Conservation (phyloP, 2,888 invertebrate species). For the Diplazon laetatorius region DNA sequence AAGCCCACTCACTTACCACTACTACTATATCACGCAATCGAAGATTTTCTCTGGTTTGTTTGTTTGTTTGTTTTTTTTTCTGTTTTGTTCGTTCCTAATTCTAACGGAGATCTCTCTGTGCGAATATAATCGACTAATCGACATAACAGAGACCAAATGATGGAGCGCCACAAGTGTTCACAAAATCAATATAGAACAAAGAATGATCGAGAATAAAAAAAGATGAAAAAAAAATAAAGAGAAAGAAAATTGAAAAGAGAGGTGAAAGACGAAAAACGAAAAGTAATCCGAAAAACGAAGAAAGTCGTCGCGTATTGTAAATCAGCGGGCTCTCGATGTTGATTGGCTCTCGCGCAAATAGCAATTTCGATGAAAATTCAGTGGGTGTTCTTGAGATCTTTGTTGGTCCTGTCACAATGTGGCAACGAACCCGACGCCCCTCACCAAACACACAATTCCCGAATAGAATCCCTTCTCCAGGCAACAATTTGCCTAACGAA, state of each 20-base stretch:
- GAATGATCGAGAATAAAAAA: neutral
- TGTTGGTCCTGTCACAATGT: constrained; percentile 25
- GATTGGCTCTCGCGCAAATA: constrained; percentile 41
- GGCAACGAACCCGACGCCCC: constrained; percentile 27
- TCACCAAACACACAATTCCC: neutral
- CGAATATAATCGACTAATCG: constrained; percentile 27
- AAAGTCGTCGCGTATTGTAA: constrained; percentile 10
- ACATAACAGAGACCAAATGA: constrained; percentile 37
- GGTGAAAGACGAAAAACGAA: no score
- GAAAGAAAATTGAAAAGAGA: no score
- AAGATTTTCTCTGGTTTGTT: no score
- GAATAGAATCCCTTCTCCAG: neutral
- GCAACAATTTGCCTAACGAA: neutral
- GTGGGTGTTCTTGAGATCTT: no score
- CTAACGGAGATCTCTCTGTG: constrained; percentile 36
- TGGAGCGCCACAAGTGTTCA: constrained; percentile 14
- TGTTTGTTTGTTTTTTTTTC: constrained; percentile 19
- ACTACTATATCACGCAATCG: constrained; percentile 32
- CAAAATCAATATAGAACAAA: neutral
- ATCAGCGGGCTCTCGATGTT: constrained; percentile 4
- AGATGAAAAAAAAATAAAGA: neutral
- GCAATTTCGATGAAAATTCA: constrained; percentile 54
- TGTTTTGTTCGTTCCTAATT: constrained; percentile 25
- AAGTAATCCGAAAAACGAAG: neutral
- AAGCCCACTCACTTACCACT: constrained; percentile 21